Evolutionary conservation across 2,888 invertebrate species (phyloP).

Genomic region (Sinhomidia bicolor): DNA sequence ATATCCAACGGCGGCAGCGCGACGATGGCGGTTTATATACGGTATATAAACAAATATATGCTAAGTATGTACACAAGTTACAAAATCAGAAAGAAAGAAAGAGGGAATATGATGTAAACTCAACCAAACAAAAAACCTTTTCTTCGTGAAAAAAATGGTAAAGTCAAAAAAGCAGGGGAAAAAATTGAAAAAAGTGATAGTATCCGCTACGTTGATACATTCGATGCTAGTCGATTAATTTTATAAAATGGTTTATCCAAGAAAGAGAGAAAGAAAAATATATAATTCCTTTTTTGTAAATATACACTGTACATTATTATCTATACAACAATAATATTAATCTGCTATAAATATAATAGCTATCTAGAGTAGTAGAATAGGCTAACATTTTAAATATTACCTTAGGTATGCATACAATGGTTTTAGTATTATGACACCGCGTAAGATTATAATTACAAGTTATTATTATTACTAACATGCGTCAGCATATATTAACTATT

Average conservation of each 20-base stretch:
- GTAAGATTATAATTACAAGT: no score
- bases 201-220: neutral
- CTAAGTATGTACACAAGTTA: no score
- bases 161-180: neutral
- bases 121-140: no score
- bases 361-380: neutral
- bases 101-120: neutral
- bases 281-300: constrained; percentile 22
- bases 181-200: neutral
- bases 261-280: neutral
- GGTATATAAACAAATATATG: no score
- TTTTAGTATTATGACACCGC: no score
- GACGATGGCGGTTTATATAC: no score
- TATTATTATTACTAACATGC: no score
- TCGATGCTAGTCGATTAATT: constrained; percentile 16
- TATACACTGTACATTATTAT: constrained; percentile 28
- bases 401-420: no score
- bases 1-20: neutral
- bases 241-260: neutral
- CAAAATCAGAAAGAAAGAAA: neutral
- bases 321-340: no score
- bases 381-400: neutral
- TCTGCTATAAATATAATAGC: neutral
- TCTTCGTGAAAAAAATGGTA: neutral
- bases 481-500: neutral